These are phyloP conservation scores for Channa argus DNA, from an alignment of 2,113 vertebrate species.

Conservation along the genomic window DNA sequence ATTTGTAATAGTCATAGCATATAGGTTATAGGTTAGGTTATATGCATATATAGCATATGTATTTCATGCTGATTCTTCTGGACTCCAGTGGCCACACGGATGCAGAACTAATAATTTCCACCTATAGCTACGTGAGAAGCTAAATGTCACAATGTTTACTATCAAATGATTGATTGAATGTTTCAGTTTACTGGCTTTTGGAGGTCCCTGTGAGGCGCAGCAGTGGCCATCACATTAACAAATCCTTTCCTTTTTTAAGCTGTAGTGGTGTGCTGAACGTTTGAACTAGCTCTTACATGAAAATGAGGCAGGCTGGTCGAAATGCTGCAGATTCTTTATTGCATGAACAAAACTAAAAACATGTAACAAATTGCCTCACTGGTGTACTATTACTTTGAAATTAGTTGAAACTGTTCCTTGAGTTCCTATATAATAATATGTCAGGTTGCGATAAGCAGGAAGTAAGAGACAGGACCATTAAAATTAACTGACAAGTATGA, in stretches of 20 bases:
- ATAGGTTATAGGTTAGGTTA: too few relatives aligned
- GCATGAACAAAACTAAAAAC: constrained; percentile 48
- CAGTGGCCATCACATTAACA: constrained; percentile 8
- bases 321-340: constrained; percentile 26
- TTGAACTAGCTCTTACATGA: constrained; percentile 27
- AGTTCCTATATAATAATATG: constrained; percentile 51
- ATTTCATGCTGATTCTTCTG: too few relatives aligned
- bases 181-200: not conserved
- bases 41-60: too few relatives aligned
- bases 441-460: constrained; percentile 64
- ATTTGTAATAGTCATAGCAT: too few relatives aligned
- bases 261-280: constrained; percentile 20
- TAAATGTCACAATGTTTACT: too few relatives aligned
- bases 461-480: constrained; percentile 50
- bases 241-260: constrained; percentile 19
- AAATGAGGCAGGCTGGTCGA: constrained; percentile 17
- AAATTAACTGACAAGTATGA: constrained; percentile 57
- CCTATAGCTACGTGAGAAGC: too few relatives aligned
- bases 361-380: constrained; percentile 37
- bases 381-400: constrained; percentile 56
- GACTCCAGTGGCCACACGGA: too few relatives aligned
- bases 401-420: constrained; percentile 43
- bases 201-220: not conserved
- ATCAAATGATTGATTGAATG: too few relatives aligned
- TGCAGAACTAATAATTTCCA: too few relatives aligned